phyloP scores from a whole-genome alignment of 1,140 invertebrate genomes.

The Onthophagus taurus region DNA sequence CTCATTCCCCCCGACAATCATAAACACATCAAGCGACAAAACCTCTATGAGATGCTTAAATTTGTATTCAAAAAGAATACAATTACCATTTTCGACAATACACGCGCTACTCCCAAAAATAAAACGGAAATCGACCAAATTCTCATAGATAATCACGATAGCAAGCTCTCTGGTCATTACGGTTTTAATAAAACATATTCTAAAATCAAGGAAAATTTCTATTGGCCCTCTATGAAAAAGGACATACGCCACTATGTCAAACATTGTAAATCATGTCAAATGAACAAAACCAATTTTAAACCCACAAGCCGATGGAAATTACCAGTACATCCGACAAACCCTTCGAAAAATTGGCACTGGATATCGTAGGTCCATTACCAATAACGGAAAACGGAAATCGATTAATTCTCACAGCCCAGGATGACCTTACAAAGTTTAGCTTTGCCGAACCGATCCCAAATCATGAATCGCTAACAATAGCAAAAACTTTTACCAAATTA shows the following conservation, averaged over 20 bases:
- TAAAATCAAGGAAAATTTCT: slow-evolving; percentile 24
- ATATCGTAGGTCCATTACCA: slow-evolving; percentile 29
- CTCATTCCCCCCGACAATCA: background rate
- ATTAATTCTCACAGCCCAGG: slow-evolving; percentile 32
- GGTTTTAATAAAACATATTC: slow-evolving; percentile 25
- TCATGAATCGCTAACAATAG: slow-evolving; percentile 28
- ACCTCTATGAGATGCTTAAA: background rate
- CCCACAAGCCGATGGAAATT: slow-evolving; percentile 25
- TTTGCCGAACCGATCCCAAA: slow-evolving; percentile 24
- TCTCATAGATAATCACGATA: slow-evolving; percentile 21
- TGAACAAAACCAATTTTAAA: slow-evolving; percentile 25
- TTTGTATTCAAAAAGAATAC: background rate
- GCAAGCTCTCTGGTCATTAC: slow-evolving; percentile 20
- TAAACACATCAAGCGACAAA: background rate
- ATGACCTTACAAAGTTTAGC: slow-evolving; percentile 32
- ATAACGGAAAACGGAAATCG: slow-evolving; percentile 20
- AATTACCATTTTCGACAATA: background rate
- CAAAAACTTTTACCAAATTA: slow-evolving; percentile 21
- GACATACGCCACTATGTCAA: slow-evolving; percentile 28
- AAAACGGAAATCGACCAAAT: slow-evolving; percentile 13
- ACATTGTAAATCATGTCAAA: slow-evolving; percentile 24
- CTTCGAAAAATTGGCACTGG: slow-evolving; percentile 22
- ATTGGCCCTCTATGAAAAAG: slow-evolving; percentile 26
- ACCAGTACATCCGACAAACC: slow-evolving; percentile 21
- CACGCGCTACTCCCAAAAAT: background rate